phyloP scores from a whole-genome alignment of 2,113 vertebrate species.

The Cardinalis cardinalis region DNA sequence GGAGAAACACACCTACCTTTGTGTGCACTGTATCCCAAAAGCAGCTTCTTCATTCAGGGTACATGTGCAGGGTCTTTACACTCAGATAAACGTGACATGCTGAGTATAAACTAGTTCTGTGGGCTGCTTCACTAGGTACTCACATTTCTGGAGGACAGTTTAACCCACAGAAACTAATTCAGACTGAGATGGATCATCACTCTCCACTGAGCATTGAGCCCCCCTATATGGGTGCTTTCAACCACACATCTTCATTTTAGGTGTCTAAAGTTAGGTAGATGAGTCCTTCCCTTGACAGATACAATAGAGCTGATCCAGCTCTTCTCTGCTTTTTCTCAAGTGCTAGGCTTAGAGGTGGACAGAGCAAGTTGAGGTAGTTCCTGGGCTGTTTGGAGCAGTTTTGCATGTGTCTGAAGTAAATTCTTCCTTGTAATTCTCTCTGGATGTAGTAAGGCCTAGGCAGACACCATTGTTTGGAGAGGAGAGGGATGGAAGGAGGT shows the following conservation, averaged over 20 bases:
- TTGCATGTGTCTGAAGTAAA: neutral
- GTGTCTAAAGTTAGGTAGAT: neutral
- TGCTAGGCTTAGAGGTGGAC: neutral
- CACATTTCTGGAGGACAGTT: neutral
- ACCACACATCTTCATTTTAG: neutral
- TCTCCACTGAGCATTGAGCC: neutral
- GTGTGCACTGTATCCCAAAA: neutral
- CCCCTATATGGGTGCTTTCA: neutral
- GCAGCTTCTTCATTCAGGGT: neutral
- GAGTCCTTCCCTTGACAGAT: neutral
- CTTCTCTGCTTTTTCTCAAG: neutral
- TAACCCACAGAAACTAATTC: neutral
- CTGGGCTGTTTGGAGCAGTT: neutral
- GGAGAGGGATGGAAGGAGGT: neutral
- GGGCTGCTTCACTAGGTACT: neutral
- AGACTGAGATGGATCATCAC: neutral
- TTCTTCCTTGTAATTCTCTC: neutral
- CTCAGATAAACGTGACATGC: neutral
- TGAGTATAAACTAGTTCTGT: rapidly evolving
- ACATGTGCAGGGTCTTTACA: rapidly evolving
- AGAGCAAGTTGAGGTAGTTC: neutral
- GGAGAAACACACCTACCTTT: neutral
- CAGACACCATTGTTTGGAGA: neutral
- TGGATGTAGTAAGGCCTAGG: neutral
- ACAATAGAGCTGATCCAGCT: neutral